Evolutionary conservation across 2,888 invertebrate genomes (phyloP), one percentile per base, ranked within the genome.

Genomic region (Yponomeuta plumbellus): DNA sequence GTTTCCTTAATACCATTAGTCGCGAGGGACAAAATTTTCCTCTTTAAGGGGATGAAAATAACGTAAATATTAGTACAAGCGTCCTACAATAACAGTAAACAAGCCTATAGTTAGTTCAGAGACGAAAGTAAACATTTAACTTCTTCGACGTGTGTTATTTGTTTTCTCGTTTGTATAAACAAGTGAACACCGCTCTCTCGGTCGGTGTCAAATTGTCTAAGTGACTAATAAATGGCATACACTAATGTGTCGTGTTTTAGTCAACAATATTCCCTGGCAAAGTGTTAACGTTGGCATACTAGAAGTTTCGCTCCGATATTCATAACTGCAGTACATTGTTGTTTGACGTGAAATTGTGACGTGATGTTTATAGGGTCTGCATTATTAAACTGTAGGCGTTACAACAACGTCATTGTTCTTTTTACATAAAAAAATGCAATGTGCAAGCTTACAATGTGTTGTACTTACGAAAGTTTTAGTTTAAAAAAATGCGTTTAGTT

Each of bases 191-290:
- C 17, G 44, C 44, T 52, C 44, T 52, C 17, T 52, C 44, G 17
- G 44, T 17, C 44, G 44, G 44, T 17, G 44, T 52, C 44, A 52
- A 52, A 17, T 52, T 52, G 44, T 52, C 44, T 52, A 52, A 52
- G 44, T 52, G 44, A 52, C 44, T 52, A 52, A 52, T 52, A 52
- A 52, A 52, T 52, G 44, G 17, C 44, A 52, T 52, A 52, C 44
- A 52, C 17, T 52, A 52, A 52, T 52, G 44, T 52, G 44, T 17
- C 44, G 13, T 17, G 44, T 52, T 52, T 52, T 52, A 52, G 44
- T 52, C 17, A 52, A 52, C 44, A 52, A 13, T 52, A 52, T 52
- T 52, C 44, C 17, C 44, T 52, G 1, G 44, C 44, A 17, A 34
- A 44, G 13, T 52, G 17, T 52, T 2, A 52, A 17, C 17, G 44